These are phyloP conservation scores for Spheniscus mendiculus DNA, from an alignment of 2,113 vertebrate species.

Conservation along the genomic window DNA sequence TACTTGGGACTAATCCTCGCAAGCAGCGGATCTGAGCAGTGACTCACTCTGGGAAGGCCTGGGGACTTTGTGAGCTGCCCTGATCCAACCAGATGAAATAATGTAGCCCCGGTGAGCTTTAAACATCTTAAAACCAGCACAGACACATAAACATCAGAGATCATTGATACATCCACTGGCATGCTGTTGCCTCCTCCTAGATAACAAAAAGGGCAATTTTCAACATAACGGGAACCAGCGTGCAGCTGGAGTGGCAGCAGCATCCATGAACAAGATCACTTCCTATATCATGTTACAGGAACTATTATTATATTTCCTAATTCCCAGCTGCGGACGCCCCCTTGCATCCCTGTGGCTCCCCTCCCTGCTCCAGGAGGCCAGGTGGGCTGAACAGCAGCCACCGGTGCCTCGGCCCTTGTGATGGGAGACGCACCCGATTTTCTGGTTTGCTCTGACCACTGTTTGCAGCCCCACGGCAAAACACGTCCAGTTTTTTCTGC, in stretches of 20 bases:
- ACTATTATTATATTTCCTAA: background rate
- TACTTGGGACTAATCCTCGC: background rate
- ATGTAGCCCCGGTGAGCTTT: background rate
- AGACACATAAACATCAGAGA: background rate
- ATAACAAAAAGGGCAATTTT: background rate
- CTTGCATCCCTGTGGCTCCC: background rate
- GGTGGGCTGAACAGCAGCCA: background rate
- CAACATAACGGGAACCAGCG: rapidly evolving
- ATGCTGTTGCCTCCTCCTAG: background rate
- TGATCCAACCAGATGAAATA: background rate
- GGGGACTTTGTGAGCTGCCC: background rate
- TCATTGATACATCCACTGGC: rapidly evolving
- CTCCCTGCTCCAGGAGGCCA: background rate
- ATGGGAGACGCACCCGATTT: background rate
- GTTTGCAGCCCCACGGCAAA: background rate
- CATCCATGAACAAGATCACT: background rate
- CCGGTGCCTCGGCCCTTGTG: background rate
- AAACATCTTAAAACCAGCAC: background rate
- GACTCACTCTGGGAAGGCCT: background rate
- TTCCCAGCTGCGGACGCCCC: rapidly evolving
- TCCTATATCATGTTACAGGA: background rate
- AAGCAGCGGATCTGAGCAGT: background rate
- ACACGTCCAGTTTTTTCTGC: rapidly evolving
- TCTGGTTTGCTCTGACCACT: background rate
- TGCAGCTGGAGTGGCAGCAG: background rate